phyloP scores from a whole-genome alignment of 2,113 vertebrate genomes.

The Gulo gulo region DNA sequence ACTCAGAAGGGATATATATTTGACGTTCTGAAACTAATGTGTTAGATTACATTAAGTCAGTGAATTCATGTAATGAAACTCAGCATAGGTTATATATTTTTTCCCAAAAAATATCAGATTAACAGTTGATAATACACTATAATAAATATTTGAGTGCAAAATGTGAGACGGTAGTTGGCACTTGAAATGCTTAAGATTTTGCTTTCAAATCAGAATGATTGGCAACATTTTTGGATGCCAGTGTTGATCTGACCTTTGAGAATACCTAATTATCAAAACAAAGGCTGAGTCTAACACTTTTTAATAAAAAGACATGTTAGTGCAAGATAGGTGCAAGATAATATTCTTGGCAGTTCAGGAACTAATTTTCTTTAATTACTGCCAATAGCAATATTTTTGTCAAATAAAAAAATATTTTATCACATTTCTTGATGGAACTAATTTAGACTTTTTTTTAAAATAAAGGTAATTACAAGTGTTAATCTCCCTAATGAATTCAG shows the following conservation, averaged over 20 bases:
- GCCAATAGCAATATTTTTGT: conserved; percentile 46
- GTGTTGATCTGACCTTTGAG: background rate
- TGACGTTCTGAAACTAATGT: background rate
- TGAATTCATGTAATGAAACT: background rate
- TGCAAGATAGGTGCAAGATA: background rate
- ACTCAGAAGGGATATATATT: background rate
- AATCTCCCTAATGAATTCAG: conserved; percentile 64
- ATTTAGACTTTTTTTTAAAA: conserved; percentile 65
- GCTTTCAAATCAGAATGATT: background rate
- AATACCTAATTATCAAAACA: background rate
- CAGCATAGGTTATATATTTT: background rate
- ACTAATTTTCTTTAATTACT: conserved; percentile 34
- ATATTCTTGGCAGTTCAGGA: conserved; percentile 49
- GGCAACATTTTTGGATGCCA: background rate
- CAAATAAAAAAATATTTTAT: conserved; percentile 66
- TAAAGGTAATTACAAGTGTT: conserved; percentile 68
- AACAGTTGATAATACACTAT: background rate
- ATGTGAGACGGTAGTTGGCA: background rate
- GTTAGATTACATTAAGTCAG: background rate
- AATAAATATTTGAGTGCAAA: background rate
- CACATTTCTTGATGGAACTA: conserved; percentile 55
- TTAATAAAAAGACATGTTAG: background rate
- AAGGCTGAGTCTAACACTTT: background rate
- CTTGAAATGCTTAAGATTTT: background rate
- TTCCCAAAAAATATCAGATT: background rate